Conservation (phyloP, 2,113 vertebrate genomes). For the Haemorhous mexicanus region DNA sequence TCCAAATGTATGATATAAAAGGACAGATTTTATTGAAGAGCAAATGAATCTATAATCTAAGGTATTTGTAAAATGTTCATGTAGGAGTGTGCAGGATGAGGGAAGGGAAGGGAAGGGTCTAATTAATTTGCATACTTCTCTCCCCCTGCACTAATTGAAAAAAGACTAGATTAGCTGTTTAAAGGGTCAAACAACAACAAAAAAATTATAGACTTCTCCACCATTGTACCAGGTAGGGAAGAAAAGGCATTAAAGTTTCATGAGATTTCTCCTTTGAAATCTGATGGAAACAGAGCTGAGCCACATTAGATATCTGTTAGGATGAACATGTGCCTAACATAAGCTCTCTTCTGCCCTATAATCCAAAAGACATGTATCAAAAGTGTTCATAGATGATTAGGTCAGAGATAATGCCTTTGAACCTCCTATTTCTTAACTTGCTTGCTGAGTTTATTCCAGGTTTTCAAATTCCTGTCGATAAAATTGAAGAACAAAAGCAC, state of each 20-base stretch:
- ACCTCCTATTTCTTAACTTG: neutral
- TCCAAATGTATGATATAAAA: neutral
- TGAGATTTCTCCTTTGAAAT: neutral
- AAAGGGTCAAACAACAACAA: neutral
- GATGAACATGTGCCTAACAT: neutral
- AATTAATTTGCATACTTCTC: neutral
- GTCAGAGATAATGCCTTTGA: neutral
- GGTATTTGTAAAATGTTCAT: accelerated
- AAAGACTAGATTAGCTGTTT: neutral
- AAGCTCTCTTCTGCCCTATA: neutral
- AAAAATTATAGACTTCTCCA: neutral
- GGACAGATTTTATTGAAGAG: neutral
- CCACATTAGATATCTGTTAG: neutral
- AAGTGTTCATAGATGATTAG: neutral
- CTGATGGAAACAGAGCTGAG: neutral
- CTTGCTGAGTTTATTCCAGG: constrained; percentile 45
- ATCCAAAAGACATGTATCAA: neutral
- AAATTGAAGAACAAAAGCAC: constrained; percentile 35
- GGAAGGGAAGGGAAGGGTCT: neutral
- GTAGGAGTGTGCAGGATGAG: neutral
- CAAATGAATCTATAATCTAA: neutral
- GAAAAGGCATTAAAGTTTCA: neutral
- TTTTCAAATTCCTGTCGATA: constrained; percentile 17
- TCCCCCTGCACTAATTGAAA: neutral
- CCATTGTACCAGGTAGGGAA: neutral